Conservation (phyloP, 2,888 invertebrate species). For the Neoaliturus tenellus region DNA sequence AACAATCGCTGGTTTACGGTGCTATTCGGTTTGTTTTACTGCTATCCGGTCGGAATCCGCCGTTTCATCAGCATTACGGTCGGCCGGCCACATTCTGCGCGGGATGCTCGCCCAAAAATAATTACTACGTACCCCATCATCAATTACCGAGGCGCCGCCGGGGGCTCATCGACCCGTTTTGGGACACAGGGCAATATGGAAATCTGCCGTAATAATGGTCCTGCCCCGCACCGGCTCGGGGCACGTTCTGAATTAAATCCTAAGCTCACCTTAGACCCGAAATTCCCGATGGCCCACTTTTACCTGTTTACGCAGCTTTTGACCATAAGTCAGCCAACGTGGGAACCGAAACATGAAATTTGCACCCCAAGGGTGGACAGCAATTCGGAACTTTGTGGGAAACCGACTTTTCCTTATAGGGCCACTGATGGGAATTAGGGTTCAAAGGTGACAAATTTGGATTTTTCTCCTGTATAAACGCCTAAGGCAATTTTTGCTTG, state of each 20-base stretch:
- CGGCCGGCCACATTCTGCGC: not conserved
- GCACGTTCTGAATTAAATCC: constrained; percentile 30
- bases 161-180: not conserved
- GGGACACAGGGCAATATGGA: constrained; percentile 30
- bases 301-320: not conserved
- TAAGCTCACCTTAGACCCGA: constrained; percentile 35
- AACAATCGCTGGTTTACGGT: constrained; percentile 6
- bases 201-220: constrained; percentile 5
- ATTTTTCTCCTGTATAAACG: too few species aligned
- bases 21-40: not conserved
- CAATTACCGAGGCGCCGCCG: constrained; percentile 1
- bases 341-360: not conserved
- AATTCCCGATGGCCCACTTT: constrained; percentile 9
- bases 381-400: too few species aligned
- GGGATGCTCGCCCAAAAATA: not conserved
- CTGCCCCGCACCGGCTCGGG: not conserved
- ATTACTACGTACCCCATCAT: constrained; percentile 12
- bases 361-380: too few species aligned
- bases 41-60: not conserved
- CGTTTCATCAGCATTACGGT: not conserved
- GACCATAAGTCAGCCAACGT: not conserved
- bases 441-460: too few species aligned
- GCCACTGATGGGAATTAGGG: too few species aligned
- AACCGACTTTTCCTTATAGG: too few species aligned
- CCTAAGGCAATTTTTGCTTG: too few species aligned